phyloP scores from a whole-genome alignment of 2,113 vertebrate species.

The Capreolus pygargus region DNA sequence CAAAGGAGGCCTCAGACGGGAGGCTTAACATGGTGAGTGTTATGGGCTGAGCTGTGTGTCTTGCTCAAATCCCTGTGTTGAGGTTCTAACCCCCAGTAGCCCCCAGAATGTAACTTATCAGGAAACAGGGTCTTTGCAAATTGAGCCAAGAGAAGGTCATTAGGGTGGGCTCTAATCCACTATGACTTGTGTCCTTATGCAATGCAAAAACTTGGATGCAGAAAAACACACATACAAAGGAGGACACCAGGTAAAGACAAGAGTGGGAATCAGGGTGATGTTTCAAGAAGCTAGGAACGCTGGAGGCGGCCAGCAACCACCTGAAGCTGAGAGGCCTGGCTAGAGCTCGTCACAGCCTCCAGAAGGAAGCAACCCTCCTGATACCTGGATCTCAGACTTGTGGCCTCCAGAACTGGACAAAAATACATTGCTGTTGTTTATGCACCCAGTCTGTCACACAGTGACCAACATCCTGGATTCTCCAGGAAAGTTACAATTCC shows the following conservation, averaged over 20 bases:
- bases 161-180: background rate
- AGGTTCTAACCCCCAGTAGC: background rate
- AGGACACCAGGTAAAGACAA: background rate
- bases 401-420: background rate
- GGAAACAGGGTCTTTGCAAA: background rate
- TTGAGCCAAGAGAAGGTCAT: background rate
- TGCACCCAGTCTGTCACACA: background rate
- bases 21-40: background rate
- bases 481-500: background rate
- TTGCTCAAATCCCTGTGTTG: background rate
- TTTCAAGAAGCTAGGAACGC: background rate
- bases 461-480: background rate
- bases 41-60: too few relatives aligned
- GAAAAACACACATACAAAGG: background rate
- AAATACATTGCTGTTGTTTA: background rate
- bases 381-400: background rate
- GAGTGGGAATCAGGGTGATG: background rate
- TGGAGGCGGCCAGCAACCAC: background rate
- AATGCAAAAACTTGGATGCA: background rate
- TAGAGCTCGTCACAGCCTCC: background rate
- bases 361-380: background rate
- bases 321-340: background rate
- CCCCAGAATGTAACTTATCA: background rate
- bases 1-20: background rate
- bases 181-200: background rate